phyloP scores from a whole-genome alignment of 2,888 invertebrate species.

The Oegoconia quadripuncta region DNA sequence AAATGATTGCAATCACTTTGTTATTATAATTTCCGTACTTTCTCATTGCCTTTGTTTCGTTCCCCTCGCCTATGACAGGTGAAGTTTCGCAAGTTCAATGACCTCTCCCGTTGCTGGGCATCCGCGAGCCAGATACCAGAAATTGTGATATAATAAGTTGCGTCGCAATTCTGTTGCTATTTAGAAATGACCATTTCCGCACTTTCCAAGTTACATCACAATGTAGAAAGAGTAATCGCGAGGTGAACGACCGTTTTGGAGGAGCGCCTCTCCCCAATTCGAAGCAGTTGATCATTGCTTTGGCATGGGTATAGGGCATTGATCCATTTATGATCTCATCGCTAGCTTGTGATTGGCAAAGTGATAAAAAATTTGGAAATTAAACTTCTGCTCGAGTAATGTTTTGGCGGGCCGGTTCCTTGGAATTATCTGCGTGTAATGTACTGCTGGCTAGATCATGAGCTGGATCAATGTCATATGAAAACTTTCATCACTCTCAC shows the following conservation, averaged over 20 bases:
- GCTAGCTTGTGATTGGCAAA: conserved; percentile 31
- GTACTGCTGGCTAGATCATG: no score
- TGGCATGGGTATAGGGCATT: conserved; percentile 63
- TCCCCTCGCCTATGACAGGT: conserved; percentile 61
- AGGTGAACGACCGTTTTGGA: conserved; percentile 60
- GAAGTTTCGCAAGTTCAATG: conserved; percentile 73
- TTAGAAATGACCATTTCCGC: conserved; percentile 69
- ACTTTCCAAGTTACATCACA: conserved; percentile 74
- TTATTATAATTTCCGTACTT: conserved; percentile 51
- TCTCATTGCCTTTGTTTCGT: conserved; percentile 54
- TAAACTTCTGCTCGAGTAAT: conserved; percentile 6
- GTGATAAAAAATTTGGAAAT: conserved; percentile 32
- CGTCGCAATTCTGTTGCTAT: conserved; percentile 50
- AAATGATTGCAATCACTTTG: conserved; percentile 28
- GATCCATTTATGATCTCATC: conserved; percentile 77
- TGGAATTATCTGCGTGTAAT: no score
- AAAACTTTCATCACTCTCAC: conserved; percentile 57
- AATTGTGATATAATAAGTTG: conserved; percentile 63
- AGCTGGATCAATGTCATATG: conserved; percentile 19
- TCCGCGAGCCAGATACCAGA: conserved; percentile 54
- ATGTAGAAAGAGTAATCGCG: conserved; percentile 49
- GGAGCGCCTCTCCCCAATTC: conserved; percentile 47
- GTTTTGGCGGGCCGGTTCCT: no score
- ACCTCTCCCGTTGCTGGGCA: conserved; percentile 56
- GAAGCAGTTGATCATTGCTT: conserved; percentile 60